These are phyloP conservation scores for Casuarius casuarius DNA, from an alignment of 2,113 vertebrate species.

Conservation along the genomic window DNA sequence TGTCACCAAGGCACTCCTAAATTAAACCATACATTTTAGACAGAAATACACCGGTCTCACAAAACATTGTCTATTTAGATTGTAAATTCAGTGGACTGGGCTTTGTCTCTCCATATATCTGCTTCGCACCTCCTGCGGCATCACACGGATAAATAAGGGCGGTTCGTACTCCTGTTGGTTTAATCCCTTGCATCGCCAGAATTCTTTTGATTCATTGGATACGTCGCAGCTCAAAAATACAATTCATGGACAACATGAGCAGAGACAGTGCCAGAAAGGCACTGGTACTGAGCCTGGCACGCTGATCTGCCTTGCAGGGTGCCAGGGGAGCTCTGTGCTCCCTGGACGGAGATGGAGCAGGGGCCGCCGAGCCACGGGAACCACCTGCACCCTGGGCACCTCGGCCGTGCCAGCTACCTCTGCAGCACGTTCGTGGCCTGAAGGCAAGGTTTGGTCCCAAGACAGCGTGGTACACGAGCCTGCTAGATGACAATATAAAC, in stretches of 20 bases:
- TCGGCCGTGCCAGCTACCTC: too few relatives aligned
- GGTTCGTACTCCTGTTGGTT: background rate
- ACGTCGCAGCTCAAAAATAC: background rate
- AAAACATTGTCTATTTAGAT: background rate
- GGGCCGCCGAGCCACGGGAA: background rate
- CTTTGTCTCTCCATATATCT: background rate
- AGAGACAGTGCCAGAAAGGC: background rate
- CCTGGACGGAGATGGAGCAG: rapidly evolving
- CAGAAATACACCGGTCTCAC: background rate
- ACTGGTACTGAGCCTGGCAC: background rate
- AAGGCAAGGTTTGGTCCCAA: background rate
- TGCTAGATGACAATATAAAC: background rate
- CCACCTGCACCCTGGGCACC: background rate
- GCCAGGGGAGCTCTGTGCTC: background rate
- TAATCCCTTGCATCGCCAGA: background rate
- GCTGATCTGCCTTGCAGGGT: rapidly evolving
- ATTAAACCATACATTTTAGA: slow-evolving; percentile 39
- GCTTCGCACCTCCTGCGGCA: background rate
- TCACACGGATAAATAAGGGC: background rate
- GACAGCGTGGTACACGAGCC: background rate
- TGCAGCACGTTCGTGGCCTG: background rate
- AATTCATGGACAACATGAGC: background rate
- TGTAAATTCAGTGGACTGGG: background rate
- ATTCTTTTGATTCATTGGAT: background rate
- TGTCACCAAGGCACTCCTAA: background rate